Evolutionary conservation across 37 sponge, comb jelly and placozoan genomes (phyloP).

Genomic region (Chondrosia reniformis): DNA sequence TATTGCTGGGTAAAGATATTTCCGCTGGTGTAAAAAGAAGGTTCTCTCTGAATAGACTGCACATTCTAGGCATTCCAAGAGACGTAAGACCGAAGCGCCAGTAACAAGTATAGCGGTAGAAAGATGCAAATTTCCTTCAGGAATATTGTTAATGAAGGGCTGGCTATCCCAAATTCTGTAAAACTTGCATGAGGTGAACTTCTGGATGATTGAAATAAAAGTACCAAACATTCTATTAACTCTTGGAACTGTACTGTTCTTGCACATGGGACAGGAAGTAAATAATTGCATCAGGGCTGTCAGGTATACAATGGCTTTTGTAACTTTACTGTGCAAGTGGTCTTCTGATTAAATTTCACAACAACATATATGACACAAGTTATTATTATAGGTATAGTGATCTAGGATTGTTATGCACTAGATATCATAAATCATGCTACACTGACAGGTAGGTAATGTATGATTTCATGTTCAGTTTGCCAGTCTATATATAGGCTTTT

Average conservation of each 20-base stretch:
- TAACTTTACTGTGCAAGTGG: too few relatives aligned
- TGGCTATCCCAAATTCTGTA: background rate
- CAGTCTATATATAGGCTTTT: too few relatives aligned
- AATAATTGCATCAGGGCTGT: too few relatives aligned
- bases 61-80: background rate
- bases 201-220: background rate
- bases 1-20: background rate
- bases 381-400: background rate
- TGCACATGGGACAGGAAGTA: too few relatives aligned
- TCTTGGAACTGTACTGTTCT: too few relatives aligned
- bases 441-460: too few relatives aligned
- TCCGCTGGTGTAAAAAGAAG: background rate
- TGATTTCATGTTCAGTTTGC: too few relatives aligned
- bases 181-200: background rate
- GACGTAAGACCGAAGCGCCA: background rate
- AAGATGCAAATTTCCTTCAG: background rate
- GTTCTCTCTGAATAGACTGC: background rate
- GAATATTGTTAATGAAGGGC: background rate
- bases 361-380: too few relatives aligned
- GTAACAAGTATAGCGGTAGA: background rate
- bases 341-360: too few relatives aligned
- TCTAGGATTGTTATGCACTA: too few relatives aligned
- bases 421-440: too few relatives aligned
- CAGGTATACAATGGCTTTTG: too few relatives aligned
- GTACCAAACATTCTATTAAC: background rate